A percentile compares a stretch with the other conserved stretches of the same genome.
phyloP scores from a whole-genome alignment of 2,113 vertebrate genomes.

The Notarius quadriscutis region DNA sequence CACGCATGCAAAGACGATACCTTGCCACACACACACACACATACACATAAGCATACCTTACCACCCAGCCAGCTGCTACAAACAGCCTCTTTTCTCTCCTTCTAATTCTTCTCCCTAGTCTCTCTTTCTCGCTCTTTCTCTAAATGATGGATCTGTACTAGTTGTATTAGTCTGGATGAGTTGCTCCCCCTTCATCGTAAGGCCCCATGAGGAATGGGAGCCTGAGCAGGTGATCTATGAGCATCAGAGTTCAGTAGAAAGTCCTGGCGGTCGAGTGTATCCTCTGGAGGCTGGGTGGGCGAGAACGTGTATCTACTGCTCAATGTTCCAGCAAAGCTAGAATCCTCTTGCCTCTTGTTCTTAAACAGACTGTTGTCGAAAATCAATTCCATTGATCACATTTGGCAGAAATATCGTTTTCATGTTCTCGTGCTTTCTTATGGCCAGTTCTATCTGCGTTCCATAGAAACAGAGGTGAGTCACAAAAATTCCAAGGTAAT shows the following conservation, averaged over 20 bases:
- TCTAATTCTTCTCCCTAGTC: constrained; percentile 1
- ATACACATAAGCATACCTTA: constrained; percentile 39
- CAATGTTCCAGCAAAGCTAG: constrained; percentile 3
- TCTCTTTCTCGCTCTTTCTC: constrained; percentile 11
- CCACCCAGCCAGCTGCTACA: constrained; percentile 42
- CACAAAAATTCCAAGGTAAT: not conserved
- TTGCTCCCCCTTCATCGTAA: constrained; percentile 26
- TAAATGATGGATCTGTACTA: constrained; percentile 47
- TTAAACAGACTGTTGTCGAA: not conserved
- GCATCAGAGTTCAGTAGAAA: constrained; percentile 37
- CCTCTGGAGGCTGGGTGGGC: constrained; percentile 37
- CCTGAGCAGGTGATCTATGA: constrained; percentile 47
- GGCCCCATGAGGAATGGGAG: constrained; percentile 32
- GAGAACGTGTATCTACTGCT: constrained; percentile 31
- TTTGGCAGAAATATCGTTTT: not conserved
- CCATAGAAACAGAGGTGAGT: not conserved
- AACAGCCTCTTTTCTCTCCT: constrained; percentile 35
- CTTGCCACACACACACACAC: not conserved
- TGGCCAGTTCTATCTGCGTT: not conserved
- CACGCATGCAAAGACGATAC: constrained; percentile 71
- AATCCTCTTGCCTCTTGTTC: not conserved
- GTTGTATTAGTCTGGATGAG: constrained; percentile 40
- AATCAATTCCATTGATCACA: not conserved
- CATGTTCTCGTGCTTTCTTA: not conserved
- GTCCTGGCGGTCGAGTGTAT: constrained; percentile 42